phyloP scores from a whole-genome alignment of 2,888 invertebrate species.

The Phlogophora meticulosa region DNA sequence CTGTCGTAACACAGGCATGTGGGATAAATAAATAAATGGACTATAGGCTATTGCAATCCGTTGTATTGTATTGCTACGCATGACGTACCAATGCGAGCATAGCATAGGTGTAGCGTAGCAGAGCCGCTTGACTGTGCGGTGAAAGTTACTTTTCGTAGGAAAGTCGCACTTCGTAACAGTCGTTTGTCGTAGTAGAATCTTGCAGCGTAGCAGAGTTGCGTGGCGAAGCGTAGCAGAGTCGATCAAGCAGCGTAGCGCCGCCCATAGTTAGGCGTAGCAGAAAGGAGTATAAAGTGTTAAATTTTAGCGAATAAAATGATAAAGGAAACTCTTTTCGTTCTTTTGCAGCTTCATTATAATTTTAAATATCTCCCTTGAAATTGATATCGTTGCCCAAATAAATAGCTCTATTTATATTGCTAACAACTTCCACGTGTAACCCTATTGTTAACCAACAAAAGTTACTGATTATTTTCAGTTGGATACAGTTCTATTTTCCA shows the following conservation, averaged over 20 bases:
- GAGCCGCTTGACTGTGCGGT: too few species aligned
- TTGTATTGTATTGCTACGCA: too few species aligned
- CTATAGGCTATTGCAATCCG: background rate
- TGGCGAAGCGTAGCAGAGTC: background rate
- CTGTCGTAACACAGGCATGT: background rate
- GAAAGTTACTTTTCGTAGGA: too few species aligned
- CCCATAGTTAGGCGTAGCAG: background rate
- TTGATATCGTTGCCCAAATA: background rate
- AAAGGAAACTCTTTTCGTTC: background rate
- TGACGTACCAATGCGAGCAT: too few species aligned
- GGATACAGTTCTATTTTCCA: background rate
- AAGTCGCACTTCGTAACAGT: too few species aligned
- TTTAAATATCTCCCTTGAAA: background rate
- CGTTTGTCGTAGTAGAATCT: too few species aligned
- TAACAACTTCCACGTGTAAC: slow-evolving; percentile 10
- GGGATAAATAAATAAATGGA: background rate
- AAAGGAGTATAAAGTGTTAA: background rate
- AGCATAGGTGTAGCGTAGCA: too few species aligned
- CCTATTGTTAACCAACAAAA: background rate
- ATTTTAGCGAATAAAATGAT: slow-evolving; percentile 2
- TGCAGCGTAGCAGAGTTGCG: background rate
- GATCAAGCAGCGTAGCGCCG: background rate
- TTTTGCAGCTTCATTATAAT: slow-evolving; percentile 2
- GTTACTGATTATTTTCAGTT: slow-evolving; percentile 2
- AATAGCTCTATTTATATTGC: slow-evolving; percentile 5